Evolutionary conservation across 1,140 invertebrate species (phyloP), one percentile per base, ranked within the genome.

Genomic region (Caenorhabditis latens): DNA sequence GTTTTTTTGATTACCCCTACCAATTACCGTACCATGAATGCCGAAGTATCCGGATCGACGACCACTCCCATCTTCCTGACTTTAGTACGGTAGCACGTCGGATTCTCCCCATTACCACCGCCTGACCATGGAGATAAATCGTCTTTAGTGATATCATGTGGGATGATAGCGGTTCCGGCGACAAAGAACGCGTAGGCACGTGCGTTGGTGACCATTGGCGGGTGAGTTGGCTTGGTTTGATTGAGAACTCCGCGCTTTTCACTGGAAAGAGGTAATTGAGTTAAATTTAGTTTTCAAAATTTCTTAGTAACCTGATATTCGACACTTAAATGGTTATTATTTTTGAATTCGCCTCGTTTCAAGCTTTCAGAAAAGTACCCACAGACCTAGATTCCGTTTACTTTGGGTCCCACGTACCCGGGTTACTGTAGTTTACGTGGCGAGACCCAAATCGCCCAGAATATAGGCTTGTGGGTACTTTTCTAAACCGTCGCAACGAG

Each of bases 121-220:
- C 14, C n/a, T 2, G 75, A 83, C 86, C 86, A 86, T 13, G 86
- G 86, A 0, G 86, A 86, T 42, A 86, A 86, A 50, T 86, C 86
- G 46, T 86, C 86, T 13, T 79, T 55, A 65, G 83, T 86, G n/a
- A 86, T 86, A 57, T 86, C 86, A 19, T 83, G 82, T 4, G 86
- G 86, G 75, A 86, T 65, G 16, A 86, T 75, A 14, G 71, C 86
- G 9, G 67, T 71, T 0, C 32, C 86, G 46, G 71, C 46, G 14
- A 86, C 86, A 16, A 86, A 86, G 55, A 86, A 86, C 0, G 55
- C 86, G 43, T 86, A 86, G 40, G 86, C 86, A 24, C 86, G 40
- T 24, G 86, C 40, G 42, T 86, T 86, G n/a, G 50, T 61, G 46
- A 86, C 86, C 21, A 86, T 24, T 21, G 86, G 86, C 5, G 86